Evolutionary conservation across 2,888 invertebrate species (phyloP), one percentile per base, ranked within the genome.

Genomic region (Lithophane socia): DNA sequence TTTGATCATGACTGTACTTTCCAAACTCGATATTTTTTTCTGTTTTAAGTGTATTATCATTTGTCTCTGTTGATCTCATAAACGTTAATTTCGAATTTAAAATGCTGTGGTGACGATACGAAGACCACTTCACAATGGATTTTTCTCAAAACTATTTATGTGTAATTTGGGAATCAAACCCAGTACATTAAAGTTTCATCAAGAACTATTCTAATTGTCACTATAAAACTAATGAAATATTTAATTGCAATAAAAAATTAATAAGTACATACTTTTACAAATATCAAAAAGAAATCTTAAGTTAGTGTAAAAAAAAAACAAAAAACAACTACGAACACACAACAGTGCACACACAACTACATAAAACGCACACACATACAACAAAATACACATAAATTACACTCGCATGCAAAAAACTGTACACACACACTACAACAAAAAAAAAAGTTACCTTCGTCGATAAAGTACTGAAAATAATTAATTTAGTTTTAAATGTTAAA

Each of bases 331-430:
- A 80, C 73, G 74, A 73, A 65, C 79, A 86, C 73, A 83, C 77
- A 75, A 65, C 64, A 81, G 73, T 72, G 80, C 77, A 87, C 83
- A 87, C 84, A 84, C 63, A 68, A 74, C 82, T 84, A 84, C 72
- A 61, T 29, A 42, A 77, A 84, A 90, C 85, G 86, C 86, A 86
- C 80, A 79, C 80, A 83, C 79, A 85, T 77, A 80, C 60, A 67
- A 49, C 29, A 54, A n/a, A 77, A 77, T 52, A 64, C 42, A 76
- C 37, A 75, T 13, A 86, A 77, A 78, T 44, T 71, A 88, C 87
- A 87, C 85, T 82, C 83, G 77, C 84, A 87, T 82, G 84, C 85
- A 86, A 80, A 66, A 75, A 49, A 80, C 77, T 77, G 69, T 47
- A 75, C 47, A 77, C 64, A 77, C 64, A 76, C 61, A 80, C 68